Evolutionary conservation across 2,888 invertebrate genomes (phyloP), one percentile per base, ranked within the genome.

Genomic region (Petrolisthes manimaculis): DNA sequence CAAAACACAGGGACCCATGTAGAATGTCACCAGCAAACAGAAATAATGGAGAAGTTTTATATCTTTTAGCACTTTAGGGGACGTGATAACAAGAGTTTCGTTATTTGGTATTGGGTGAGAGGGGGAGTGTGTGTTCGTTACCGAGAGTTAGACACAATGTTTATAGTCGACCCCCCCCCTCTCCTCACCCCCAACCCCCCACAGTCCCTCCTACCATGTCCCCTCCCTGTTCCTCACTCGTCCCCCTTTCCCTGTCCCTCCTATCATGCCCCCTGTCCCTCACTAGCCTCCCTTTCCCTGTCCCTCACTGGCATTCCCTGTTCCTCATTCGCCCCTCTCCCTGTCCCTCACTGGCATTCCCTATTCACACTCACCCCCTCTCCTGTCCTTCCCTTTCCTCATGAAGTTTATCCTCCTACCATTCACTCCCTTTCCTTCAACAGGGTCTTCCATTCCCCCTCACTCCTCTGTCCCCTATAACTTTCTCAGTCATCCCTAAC

Each of bases 21-120:
- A n/a, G n/a, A n/a, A n/a, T n/a, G n/a, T n/a, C n/a, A n/a, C n/a
- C n/a, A n/a, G n/a, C n/a, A n/a, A n/a, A n/a, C n/a, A n/a, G n/a
- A 71, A 61, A 61, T 61, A 61, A 61, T 71, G 71, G 71, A 71
- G 71, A 71, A 71, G 71, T 5, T 8, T n/a, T 71, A 71, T 71
- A 71, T 71, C 71, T 71, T 71, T 71, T n/a, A 8, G 71, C n/a
- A n/a, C n/a, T n/a, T n/a, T n/a, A n/a, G n/a, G n/a, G 12, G 71
- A n/a, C 71, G 71, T 71, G 71, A 71, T 71, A 71, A 71, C 71
- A 71, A 71, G 71, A n/a, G 71, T n/a, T 71, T 5, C 18, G 71
- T 71, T 71, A 71, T 71, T 71, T 71, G 71, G 71, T n/a, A 71
- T n/a, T n/a, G 71, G 8, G 71, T n/a, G 71, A n/a, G n/a, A 71